Percentiles rank a stretch among this genome's conserved stretches.
phyloP scores from a whole-genome alignment of 2,797 vertebrate species.

The Loriculus beryllinus region DNA sequence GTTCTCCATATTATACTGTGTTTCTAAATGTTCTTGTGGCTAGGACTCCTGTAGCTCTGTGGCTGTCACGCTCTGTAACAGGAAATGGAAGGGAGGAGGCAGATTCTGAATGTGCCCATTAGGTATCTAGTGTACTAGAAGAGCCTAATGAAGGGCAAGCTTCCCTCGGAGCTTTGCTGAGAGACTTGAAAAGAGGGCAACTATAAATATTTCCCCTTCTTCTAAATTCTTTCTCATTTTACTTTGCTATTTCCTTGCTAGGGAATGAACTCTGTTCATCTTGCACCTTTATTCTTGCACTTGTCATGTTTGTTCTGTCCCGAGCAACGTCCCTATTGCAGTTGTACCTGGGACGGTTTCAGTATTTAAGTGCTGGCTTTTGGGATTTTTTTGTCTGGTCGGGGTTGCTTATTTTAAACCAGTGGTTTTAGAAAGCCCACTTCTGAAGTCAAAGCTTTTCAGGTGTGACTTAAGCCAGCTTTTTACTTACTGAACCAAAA shows the following conservation, averaged over 20 bases:
- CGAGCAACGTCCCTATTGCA: not conserved
- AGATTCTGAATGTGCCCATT: not conserved
- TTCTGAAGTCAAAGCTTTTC: not conserved
- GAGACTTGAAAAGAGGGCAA: not conserved
- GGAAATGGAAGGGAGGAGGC: not conserved
- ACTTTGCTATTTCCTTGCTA: not conserved
- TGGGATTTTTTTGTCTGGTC: not conserved
- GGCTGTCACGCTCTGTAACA: accelerated
- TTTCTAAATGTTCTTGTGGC: not conserved
- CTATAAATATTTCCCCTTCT: conserved; percentile 9
- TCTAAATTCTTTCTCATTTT: not conserved
- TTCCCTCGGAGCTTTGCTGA: conserved; percentile 1
- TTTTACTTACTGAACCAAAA: not conserved
- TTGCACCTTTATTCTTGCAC: not conserved
- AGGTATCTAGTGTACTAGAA: not conserved
- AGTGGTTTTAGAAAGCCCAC: not conserved
- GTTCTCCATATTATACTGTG: not conserved
- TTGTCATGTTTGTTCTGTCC: not conserved
- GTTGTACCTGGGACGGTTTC: not conserved
- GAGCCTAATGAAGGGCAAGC: not conserved
- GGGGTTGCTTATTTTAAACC: not conserved
- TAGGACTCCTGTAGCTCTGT: accelerated
- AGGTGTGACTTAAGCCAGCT: not conserved
- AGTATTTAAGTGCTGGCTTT: not conserved
- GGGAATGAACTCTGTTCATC: not conserved